Evolutionary conservation across 2,888 invertebrate species (phyloP), one percentile per base, ranked within the genome.

Genomic region (Ganaspis brasiliensis): DNA sequence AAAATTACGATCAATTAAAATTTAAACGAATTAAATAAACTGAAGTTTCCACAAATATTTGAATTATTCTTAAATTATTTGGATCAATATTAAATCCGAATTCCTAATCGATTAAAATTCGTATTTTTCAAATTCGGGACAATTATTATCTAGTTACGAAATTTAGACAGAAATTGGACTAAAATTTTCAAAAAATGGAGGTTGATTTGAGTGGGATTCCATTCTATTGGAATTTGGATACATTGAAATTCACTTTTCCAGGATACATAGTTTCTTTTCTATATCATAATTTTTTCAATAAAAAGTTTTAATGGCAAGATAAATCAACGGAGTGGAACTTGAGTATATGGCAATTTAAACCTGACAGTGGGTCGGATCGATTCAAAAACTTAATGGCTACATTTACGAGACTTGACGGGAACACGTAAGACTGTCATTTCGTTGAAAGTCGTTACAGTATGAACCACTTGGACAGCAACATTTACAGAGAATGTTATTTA

Each of bases 351-450:
- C 75, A 75, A 74, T 82, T 77, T 80, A 70, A 77, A 77, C 37
- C 73, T 63, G 49, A 56, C 31, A 55, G 72, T 24, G 14, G 52
- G 72, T 73, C 59, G 72, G 75, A 76, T 80, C 82, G 81, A 80
- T 80, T 79, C 75, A 49, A 76, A 74, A 74, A 78, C 73, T 76
- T 78, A 80, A 77, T 76, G 76, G 72, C 79, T 76, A 77, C 77
- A 72, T 83, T 80, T 78, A 81, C 81, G 82, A 82, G 80, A 78
- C 56, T 77, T 75, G 73, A 72, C 70, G 55, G 56, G 74, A 70
- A 73, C 72, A 55, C 76, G 73, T 72, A 81, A 78, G 77, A 74
- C 79, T 80, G 63, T 74, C 77, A 72, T 80, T 77, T 77, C 75
- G 72, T 81, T 73, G 24, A 56, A 24, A 56, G 56, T 78, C 76